These are phyloP conservation scores for Platysternon megacephalum DNA, from an alignment of 2,113 vertebrate genomes.

Conservation along the genomic window DNA sequence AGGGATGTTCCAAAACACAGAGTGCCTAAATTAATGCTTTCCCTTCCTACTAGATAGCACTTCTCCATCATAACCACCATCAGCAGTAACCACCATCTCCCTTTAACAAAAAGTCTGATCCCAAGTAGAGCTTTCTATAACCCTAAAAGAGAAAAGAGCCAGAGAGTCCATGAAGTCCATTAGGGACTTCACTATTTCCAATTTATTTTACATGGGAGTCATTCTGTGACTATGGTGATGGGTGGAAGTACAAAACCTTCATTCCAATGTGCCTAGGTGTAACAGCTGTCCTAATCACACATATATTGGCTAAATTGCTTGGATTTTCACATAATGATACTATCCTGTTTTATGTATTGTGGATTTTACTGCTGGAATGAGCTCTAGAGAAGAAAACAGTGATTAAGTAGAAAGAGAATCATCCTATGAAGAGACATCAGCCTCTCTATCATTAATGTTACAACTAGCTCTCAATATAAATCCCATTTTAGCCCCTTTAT, in stretches of 20 bases:
- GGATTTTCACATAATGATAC: not conserved
- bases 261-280: not conserved
- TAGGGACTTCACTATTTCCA: not conserved
- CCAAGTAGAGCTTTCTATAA: not conserved
- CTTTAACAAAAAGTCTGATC: not conserved
- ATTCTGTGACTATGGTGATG: not conserved
- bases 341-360: not conserved
- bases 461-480: not conserved
- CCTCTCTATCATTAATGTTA: not conserved
- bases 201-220: not conserved
- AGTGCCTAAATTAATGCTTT: not conserved
- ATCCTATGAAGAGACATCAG: not conserved
- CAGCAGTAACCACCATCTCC: too few species aligned
- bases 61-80: too few species aligned
- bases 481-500: not conserved
- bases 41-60: not conserved
- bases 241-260: not conserved
- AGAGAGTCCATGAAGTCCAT: not conserved
- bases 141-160: not conserved
- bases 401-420: not conserved
- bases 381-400: not conserved
- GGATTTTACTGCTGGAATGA: not conserved
- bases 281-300: not conserved
- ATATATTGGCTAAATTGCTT: not conserved
- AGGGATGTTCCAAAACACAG: not conserved